A percentile compares a stretch with the other conserved stretches of the same genome.
These are phyloP conservation scores for Sarcophaga rosellei DNA, from an alignment of 2,888 invertebrate genomes.

Conservation along the genomic window DNA sequence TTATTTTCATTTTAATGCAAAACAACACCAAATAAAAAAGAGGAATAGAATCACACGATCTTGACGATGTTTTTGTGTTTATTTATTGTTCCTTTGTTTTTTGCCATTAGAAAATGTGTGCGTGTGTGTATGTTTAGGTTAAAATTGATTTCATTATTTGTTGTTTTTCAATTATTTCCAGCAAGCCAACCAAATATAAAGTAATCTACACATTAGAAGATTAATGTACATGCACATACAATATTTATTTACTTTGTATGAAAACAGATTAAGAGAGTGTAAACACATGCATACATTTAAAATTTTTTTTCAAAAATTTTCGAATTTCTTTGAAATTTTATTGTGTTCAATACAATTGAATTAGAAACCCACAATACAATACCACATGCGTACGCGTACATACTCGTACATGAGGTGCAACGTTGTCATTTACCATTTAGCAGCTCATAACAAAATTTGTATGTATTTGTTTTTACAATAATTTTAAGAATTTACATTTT, in stretches of 20 bases:
- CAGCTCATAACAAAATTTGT: not conserved
- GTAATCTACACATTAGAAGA: slow-evolving; percentile 1
- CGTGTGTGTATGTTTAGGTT: not conserved
- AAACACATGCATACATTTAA: not conserved
- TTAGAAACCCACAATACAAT: too few relatives aligned
- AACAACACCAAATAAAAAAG: too few relatives aligned
- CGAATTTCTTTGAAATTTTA: not conserved
- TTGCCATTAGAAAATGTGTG: not conserved
- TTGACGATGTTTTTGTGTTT: slow-evolving; percentile 1
- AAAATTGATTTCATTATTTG: slow-evolving; percentile 3
- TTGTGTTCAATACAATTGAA: too few relatives aligned
- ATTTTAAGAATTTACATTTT: not conserved
- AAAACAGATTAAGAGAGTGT: not conserved
- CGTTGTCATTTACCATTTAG: too few relatives aligned
- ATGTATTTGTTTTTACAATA: not conserved
- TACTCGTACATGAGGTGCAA: too few relatives aligned
- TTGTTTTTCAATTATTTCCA: slow-evolving; percentile 3
- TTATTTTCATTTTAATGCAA: not conserved
- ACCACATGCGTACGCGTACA: too few relatives aligned
- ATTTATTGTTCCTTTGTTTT: not conserved
- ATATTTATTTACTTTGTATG: slow-evolving; percentile 9
- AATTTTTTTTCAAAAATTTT: not conserved
- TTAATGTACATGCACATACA: not conserved
- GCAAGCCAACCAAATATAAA: not conserved
- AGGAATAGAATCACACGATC: not conserved